Percentiles rank a stretch among this genome's conserved stretches.
These are phyloP conservation scores for Monomorium pharaonis DNA, from an alignment of 1,140 invertebrate genomes.

Conservation along the genomic window DNA sequence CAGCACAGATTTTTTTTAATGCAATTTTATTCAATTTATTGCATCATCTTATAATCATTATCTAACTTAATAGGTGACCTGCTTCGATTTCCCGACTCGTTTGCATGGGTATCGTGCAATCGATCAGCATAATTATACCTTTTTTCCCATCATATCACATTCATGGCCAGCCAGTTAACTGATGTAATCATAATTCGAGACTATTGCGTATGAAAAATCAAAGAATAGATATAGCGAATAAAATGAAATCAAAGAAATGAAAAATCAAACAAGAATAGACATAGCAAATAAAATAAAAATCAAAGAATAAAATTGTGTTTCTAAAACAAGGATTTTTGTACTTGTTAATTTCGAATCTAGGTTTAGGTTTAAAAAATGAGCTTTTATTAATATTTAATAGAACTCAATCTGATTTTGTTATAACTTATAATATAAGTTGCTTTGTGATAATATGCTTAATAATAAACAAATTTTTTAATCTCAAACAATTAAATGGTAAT, in stretches of 20 bases:
- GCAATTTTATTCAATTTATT: slow-evolving; percentile 21
- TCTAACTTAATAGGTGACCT: not conserved
- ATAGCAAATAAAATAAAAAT: not conserved
- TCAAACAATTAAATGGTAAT: no score
- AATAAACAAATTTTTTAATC: no score
- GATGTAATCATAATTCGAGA: slow-evolving; percentile 6
- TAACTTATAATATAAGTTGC: no score
- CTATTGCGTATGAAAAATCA: slow-evolving; percentile 26
- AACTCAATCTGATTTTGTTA: no score
- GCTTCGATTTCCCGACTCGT: not conserved
- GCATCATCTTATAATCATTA: slow-evolving; percentile 2
- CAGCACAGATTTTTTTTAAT: not conserved
- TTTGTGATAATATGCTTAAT: no score
- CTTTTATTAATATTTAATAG: no score
- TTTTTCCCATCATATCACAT: slow-evolving; percentile 25
- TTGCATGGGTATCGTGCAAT: not conserved
- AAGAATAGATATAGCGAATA: not conserved
- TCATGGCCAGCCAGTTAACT: slow-evolving; percentile 7
- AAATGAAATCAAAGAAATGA: no score
- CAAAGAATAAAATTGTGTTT: no score
- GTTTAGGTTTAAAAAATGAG: no score
- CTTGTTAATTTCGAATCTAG: no score
- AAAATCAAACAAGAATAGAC: not conserved
- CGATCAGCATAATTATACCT: not conserved
- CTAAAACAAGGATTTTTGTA: no score